Evolutionary conservation across 1,140 invertebrate genomes (phyloP).

Genomic region (Macrobrachium nipponense): DNA sequence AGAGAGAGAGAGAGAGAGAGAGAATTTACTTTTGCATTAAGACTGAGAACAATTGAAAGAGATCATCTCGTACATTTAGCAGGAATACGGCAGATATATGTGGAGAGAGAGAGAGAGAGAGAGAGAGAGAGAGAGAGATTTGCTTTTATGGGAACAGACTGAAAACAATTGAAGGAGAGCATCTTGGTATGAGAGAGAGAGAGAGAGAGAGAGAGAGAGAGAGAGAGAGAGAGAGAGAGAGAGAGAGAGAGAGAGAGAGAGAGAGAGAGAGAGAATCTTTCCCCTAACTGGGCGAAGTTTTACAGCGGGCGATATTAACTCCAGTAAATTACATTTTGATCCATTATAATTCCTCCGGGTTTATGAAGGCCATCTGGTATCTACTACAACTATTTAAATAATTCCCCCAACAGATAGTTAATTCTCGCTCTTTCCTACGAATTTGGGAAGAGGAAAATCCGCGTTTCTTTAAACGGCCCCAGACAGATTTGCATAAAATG

Average conservation of each 20-base stretch:
- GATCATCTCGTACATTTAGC: not conserved
- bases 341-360: too few species aligned
- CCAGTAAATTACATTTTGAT: too few species aligned
- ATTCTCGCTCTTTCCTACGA: too few species aligned
- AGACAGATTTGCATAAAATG: too few species aligned
- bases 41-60: not conserved
- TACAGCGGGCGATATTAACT: too few species aligned
- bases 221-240: constrained; percentile 23
- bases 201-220: constrained; percentile 23
- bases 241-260: constrained; percentile 30
- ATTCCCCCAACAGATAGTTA: too few species aligned
- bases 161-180: constrained; percentile 1
- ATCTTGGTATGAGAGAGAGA: not conserved
- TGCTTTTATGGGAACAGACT: not conserved
- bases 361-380: too few species aligned
- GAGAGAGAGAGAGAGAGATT: constrained; percentile 25
- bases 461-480: too few species aligned
- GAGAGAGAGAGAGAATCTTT: not conserved
- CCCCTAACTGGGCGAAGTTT: too few species aligned
- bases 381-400: too few species aligned
- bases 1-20: constrained; percentile 28
- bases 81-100: too few species aligned
- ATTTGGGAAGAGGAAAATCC: too few species aligned
- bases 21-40: not conserved
- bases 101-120: constrained; percentile 15